phyloP scores from a whole-genome alignment of 2,888 invertebrate species.

The Eulithis prunata region DNA sequence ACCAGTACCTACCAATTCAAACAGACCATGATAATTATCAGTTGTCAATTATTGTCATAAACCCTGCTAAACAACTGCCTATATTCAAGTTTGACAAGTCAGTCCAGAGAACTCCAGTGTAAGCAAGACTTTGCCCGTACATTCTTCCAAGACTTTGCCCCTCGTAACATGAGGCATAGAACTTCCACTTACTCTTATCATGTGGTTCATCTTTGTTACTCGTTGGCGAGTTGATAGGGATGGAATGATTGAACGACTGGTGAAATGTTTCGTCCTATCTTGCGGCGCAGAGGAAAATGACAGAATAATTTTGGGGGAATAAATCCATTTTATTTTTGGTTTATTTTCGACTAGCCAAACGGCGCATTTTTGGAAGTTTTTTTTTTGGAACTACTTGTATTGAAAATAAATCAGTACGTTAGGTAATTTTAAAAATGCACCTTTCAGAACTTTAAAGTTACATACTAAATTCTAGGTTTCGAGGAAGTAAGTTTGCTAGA shows the following conservation, averaged over 20 bases:
- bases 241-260: slow-evolving; percentile 30
- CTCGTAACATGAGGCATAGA: slow-evolving; percentile 17
- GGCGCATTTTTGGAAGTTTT: too few species aligned
- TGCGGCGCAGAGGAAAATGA: slow-evolving; percentile 20
- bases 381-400: too few species aligned
- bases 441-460: too few species aligned
- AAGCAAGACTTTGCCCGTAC: slow-evolving; percentile 1
- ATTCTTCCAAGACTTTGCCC: slow-evolving; percentile 1
- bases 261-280: slow-evolving; percentile 14
- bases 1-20: too few species aligned
- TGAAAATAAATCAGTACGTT: too few species aligned
- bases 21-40: too few species aligned
- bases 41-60: too few species aligned
- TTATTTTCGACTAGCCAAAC: background rate
- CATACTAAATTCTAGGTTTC: too few species aligned
- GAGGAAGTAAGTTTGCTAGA: too few species aligned
- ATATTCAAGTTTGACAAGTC: too few species aligned
- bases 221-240: slow-evolving; percentile 28
- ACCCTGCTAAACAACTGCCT: too few species aligned
- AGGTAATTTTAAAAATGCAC: too few species aligned
- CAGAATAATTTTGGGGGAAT: slow-evolving; percentile 11
- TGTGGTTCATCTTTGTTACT: slow-evolving; percentile 28
- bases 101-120: background rate
- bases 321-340: background rate
- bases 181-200: slow-evolving; percentile 29